Percentiles rank a stretch among this genome's conserved stretches.
Conservation (phyloP, 2,888 invertebrate species). For the Drosophila rubida region DNA sequence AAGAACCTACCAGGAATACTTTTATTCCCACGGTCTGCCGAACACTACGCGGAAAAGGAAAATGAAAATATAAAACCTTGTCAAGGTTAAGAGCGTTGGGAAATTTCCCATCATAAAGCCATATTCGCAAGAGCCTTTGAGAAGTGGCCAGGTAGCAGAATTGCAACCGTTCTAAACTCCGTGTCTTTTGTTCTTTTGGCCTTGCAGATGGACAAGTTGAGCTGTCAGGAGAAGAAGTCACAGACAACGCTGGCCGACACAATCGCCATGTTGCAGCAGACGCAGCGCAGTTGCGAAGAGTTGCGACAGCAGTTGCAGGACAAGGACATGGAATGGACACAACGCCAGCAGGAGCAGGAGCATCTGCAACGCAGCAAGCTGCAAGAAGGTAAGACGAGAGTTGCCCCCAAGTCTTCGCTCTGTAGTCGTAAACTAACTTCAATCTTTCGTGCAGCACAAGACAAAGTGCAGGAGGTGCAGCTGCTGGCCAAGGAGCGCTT, state of each 20-base stretch:
- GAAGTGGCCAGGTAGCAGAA: conserved; percentile 12
- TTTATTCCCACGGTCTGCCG: background rate
- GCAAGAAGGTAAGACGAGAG: conserved; percentile 78
- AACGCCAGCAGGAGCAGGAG: conserved; percentile 81
- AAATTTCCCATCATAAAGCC: conserved; percentile 37
- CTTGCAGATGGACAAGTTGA: conserved; percentile 83
- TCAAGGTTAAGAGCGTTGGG: background rate
- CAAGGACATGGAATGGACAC: conserved; percentile 81
- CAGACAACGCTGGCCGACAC: conserved; percentile 78
- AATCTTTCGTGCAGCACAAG: conserved; percentile 85
- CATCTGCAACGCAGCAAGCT: conserved; percentile 82
- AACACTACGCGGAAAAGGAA: background rate
- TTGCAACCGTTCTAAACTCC: conserved; percentile 11
- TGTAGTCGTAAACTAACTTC: background rate
- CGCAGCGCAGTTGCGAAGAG: conserved; percentile 78
- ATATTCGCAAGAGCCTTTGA: conserved; percentile 13
- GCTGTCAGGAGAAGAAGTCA: conserved; percentile 77
- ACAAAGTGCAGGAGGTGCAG: conserved; percentile 85
- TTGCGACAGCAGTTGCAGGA: conserved; percentile 82
- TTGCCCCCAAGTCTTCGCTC: background rate
- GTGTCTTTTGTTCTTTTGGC: background rate
- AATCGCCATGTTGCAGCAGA: conserved; percentile 75
- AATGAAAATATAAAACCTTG: background rate
- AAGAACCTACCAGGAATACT: background rate
- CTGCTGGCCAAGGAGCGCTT: conserved; percentile 79